Conservation (phyloP, 1,140 invertebrate species). For the Heliconius congener region DNA sequence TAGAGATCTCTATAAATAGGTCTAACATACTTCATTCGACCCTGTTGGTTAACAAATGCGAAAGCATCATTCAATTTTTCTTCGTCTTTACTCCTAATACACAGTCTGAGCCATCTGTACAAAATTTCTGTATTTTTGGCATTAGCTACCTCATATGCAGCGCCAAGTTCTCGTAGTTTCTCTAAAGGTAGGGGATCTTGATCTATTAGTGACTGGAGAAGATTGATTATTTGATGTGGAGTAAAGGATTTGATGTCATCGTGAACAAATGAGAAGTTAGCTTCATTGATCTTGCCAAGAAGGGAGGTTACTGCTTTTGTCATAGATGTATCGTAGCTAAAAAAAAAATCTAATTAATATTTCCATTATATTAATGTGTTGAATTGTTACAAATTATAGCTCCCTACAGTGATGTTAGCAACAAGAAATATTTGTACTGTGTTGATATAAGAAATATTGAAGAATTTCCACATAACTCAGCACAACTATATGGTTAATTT, state of each 20-base stretch:
- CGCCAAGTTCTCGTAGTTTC: constrained; percentile 85
- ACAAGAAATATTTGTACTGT: no score
- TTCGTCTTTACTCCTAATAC: constrained; percentile 87
- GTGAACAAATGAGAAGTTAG: constrained; percentile 29
- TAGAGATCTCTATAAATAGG: constrained; percentile 94
- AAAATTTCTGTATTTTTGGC: constrained; percentile 91
- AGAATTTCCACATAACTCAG: no score
- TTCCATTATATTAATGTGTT: no score
- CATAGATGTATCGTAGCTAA: constrained; percentile 87
- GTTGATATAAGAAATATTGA: no score
- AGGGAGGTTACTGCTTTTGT: constrained; percentile 85
- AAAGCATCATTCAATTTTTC: constrained; percentile 86
- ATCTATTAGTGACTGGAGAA: constrained; percentile 87
- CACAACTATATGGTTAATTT: no score
- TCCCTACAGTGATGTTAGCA: no score
- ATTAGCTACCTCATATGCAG: constrained; percentile 85
- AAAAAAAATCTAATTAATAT: constrained; percentile 32
- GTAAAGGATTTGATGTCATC: constrained; percentile 75
- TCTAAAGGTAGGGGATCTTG: constrained; percentile 78
- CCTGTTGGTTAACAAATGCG: constrained; percentile 90
- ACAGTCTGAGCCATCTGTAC: constrained; percentile 90
- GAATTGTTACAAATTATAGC: not conserved
- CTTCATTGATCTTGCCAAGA: constrained; percentile 83
- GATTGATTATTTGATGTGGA: constrained; percentile 87
- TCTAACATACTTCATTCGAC: constrained; percentile 94